These are phyloP conservation scores for Cairina moschata DNA, from an alignment of 2,113 vertebrate genomes.

Conservation along the genomic window DNA sequence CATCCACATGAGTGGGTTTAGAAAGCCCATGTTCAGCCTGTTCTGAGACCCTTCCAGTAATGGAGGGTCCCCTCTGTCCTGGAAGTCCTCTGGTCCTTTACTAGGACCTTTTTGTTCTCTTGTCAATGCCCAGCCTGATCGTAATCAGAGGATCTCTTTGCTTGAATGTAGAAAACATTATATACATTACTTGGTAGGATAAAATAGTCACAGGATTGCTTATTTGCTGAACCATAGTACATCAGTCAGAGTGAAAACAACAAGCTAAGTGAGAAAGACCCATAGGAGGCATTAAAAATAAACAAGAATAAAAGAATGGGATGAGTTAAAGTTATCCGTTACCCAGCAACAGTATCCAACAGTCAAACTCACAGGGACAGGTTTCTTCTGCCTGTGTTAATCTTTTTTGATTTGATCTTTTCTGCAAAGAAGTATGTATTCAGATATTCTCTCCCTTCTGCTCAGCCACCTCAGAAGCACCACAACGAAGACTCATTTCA, in stretches of 20 bases:
- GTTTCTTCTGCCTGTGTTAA: background rate
- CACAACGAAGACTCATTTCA: background rate
- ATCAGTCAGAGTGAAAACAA: background rate
- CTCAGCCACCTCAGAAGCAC: background rate
- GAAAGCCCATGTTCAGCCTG: background rate
- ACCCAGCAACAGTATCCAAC: conserved; percentile 41
- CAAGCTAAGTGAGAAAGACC: background rate
- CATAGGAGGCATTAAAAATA: background rate
- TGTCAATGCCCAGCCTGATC: background rate
- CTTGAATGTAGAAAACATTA: background rate
- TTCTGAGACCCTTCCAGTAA: background rate
- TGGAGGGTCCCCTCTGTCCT: background rate
- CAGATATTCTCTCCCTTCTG: background rate
- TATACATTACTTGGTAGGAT: background rate
- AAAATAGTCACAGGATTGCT: background rate
- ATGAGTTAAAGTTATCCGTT: background rate
- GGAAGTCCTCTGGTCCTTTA: background rate
- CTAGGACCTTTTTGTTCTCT: background rate
- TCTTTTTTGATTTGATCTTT: background rate
- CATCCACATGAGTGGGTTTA: background rate
- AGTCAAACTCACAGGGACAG: background rate
- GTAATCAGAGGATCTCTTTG: background rate
- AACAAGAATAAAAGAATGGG: background rate
- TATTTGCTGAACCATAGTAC: background rate
- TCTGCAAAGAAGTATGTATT: background rate